Evolutionary conservation across 2,888 invertebrate species (phyloP), one percentile per base, ranked within the genome.

Genomic region (Drosophila lutescens): DNA sequence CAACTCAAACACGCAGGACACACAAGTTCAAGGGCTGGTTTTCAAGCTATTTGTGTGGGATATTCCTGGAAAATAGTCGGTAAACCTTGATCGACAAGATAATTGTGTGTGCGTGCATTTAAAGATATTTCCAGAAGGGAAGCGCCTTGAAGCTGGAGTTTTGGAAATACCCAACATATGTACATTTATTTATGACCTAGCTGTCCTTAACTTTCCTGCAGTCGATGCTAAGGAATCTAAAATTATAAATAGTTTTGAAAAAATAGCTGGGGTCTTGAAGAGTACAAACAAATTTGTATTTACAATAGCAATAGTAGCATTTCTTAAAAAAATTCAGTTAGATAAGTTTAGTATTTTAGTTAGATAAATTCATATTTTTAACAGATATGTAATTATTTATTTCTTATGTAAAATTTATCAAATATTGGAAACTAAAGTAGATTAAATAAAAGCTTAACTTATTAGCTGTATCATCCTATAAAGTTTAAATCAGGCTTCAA

Each of bases 21-120:
- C 73, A 70, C 60, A 81, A 81, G 87, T 81, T 81, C 57, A 66
- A 61, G 69, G 72, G 63, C 58, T 67, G 57, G 49, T 69, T 49
- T 57, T 58, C 65, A 80, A 86, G 87, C 77, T 84, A 75, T 67
- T 68, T 70, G 63, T 71, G 23, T 63, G 53, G 38, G 54, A 17
- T 23, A 63, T 82, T 83, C 88, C 65, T 51, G 56, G 81, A 81
- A 81, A 67, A 40, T 67, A 44, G 55, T 60, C 63, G 67, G 46
- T 32, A 34, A 47, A 34, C 47, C 20, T 70, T 58, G 44, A 51
- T 46, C 17, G 53, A 44, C 20, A 51, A 55, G 40, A 59, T 32
- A 59, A 56, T 59, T 26, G 38, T 57, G 34, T 32, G 54, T 44
- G 10, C 20, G 50, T 51, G 43, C 20, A 23, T 44, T 55, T 50